phyloP scores from a whole-genome alignment of 2,113 vertebrate species.

The Ictalurus furcatus region DNA sequence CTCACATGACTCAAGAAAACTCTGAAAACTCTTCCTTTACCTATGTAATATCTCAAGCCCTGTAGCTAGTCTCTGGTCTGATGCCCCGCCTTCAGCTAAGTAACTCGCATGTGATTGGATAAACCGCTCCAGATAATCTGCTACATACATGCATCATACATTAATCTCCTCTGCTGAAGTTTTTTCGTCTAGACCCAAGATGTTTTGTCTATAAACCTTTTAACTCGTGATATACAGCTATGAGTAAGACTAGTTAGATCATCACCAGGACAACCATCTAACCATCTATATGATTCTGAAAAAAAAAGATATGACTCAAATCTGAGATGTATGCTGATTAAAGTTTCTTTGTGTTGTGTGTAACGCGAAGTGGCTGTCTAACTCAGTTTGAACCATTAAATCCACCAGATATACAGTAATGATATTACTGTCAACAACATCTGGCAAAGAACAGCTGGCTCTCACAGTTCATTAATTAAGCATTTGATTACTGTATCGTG shows the following conservation, averaged over 20 bases:
- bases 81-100: background rate
- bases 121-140: background rate
- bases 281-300: background rate
- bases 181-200: background rate
- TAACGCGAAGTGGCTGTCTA: background rate
- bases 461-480: background rate
- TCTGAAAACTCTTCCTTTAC: background rate
- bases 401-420: too few species aligned
- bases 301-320: background rate
- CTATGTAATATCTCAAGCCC: background rate
- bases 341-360: background rate
- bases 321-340: background rate
- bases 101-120: background rate
- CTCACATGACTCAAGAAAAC: background rate
- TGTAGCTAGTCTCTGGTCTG: background rate
- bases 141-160: too few species aligned
- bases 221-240: background rate
- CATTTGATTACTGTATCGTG: background rate
- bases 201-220: background rate
- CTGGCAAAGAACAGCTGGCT: constrained; percentile 8
- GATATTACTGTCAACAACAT: background rate
- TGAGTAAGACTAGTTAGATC: background rate
- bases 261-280: background rate
- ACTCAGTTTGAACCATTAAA: background rate
- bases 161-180: background rate